Evolutionary conservation across 2,113 vertebrate genomes (phyloP).

Genomic region (Grammomys dolichurus): DNA sequence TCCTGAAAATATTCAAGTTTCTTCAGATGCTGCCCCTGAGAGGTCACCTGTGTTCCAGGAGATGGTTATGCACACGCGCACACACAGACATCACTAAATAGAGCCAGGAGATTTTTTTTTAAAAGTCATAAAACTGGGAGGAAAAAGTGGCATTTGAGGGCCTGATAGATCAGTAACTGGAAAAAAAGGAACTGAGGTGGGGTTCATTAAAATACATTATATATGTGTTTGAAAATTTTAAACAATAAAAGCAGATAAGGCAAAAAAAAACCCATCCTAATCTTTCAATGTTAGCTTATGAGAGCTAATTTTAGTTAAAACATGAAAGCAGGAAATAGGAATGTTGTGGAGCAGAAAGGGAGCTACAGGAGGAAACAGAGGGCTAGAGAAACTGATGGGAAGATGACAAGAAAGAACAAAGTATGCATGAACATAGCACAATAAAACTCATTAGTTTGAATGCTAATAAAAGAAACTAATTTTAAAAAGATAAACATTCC

Average conservation of each 20-base stretch:
- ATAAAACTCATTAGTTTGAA: background rate
- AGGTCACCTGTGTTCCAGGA: background rate
- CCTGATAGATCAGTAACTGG: background rate
- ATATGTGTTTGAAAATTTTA: background rate
- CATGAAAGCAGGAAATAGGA: background rate
- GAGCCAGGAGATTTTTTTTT: too few relatives aligned
- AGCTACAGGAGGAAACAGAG: background rate
- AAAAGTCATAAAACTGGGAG: background rate
- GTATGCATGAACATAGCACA: background rate
- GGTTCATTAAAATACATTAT: background rate
- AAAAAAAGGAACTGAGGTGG: background rate
- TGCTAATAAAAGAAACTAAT: background rate
- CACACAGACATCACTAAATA: background rate
- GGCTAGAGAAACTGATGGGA: background rate
- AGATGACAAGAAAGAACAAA: background rate
- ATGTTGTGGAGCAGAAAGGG: background rate
- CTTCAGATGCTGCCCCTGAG: background rate
- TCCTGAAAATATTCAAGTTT: background rate
- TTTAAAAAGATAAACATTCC: background rate
- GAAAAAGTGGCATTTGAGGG: background rate
- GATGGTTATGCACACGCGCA: background rate
- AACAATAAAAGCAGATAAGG: background rate
- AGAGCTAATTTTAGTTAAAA: background rate
- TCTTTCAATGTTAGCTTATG: background rate
- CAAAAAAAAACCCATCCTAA: background rate